Base-by-base conservation (phyloP, 1,140 invertebrate species). In the Fopius arisanus region DNA sequence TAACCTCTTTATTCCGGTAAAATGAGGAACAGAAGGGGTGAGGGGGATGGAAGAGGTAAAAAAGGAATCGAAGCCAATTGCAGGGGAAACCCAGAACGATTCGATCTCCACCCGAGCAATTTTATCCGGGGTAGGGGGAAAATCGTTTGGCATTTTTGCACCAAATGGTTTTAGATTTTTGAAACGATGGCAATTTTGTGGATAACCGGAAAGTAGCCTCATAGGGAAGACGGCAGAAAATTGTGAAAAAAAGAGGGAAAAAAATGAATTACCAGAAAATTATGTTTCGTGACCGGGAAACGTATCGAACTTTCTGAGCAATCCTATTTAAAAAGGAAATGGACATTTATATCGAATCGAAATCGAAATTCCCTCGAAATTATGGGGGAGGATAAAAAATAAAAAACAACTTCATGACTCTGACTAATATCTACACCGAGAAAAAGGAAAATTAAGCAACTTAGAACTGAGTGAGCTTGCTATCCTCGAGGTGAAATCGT, bases 371-470 rank as follows among this genome's bases (percentile, higher is more conserved):
- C n/a, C n/a, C n/a, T n/a, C n/a, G 33, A 37, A 37, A 10, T 37
- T 37, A 37, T 37, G 7, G 33, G 9, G 7, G 12, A 37, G 33
- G n/a, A n/a, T 37, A 37, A 37, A 12, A 37, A 37, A 37, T 37
- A 12, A 37, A 48, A 48, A 48, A 16, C 14, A 48, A 41, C 26
- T 81, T 79, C 79, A 79, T 81, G 78, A 82, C 80, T 77, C 1
- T 26, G 40, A 29, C 74, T 74, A 72, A 78, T 80, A 75, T 77
- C 74, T 77, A 66, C 62, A 71, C 76, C 79, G 74, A 83, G 80
- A 84, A 82, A 80, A 77, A 80, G 77, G 78, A 79, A 67, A 66
- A 79, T 81, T 78, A 80, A 76, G 54, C 31, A 29, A 59, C 26
- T 43, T 37, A 43, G 65, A 59, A 14, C 63, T 29, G 29, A 66